Conservation (phyloP, 92 coral and sea anemone species). For the Muricea muricata region DNA sequence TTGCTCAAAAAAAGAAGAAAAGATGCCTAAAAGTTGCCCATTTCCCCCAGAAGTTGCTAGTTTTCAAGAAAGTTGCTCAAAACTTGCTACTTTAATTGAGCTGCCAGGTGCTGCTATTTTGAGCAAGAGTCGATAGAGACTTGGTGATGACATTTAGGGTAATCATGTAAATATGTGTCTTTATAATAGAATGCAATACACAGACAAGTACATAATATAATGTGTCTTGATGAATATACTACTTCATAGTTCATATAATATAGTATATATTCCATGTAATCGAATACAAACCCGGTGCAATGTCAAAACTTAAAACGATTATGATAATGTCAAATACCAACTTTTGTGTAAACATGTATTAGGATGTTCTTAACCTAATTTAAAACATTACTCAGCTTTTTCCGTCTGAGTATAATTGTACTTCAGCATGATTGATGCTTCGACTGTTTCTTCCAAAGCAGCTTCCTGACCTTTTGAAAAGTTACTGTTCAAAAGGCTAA, state of each 20-base stretch:
- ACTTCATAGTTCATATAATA: background rate
- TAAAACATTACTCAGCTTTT: conserved; percentile 18
- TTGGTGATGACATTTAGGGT: too few species aligned
- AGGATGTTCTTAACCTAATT: background rate
- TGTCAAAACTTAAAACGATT: background rate
- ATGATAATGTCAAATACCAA: background rate
- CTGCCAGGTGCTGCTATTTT: too few species aligned
- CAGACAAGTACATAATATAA: too few species aligned
- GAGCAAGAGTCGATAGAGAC: too few species aligned
- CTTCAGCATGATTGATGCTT: conserved; percentile 50
- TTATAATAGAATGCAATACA: too few species aligned
- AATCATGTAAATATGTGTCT: too few species aligned
- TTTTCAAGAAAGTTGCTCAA: background rate
- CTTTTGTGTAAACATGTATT: background rate
- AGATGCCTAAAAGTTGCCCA: background rate
- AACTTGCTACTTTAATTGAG: background rate
- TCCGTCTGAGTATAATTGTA: conserved; percentile 32
- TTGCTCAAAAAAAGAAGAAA: background rate
- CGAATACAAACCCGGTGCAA: background rate
- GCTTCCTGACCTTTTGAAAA: conserved; percentile 40
- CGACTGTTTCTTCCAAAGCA: conserved; percentile 47
- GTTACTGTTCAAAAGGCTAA: conserved; percentile 18
- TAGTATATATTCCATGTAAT: background rate
- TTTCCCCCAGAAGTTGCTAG: too few species aligned
- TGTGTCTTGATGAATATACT: too few species aligned